Evolutionary conservation across 2,888 invertebrate species (phyloP).

Genomic region (Athrips mouffetella): DNA sequence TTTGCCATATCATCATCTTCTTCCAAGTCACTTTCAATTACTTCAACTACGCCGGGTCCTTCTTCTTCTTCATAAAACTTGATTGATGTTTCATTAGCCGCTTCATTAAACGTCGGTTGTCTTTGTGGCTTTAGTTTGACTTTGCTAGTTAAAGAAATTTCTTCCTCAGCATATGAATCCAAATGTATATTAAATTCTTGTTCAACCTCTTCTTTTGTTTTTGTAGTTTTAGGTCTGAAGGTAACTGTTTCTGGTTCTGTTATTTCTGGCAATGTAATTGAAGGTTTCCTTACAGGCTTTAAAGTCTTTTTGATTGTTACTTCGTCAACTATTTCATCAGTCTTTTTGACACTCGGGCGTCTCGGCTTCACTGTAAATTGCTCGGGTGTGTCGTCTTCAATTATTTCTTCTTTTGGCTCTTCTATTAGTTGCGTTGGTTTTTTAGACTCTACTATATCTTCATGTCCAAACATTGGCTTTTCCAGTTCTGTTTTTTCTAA

Average conservation of each 20-base stretch:
- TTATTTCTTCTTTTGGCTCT: slow-evolving; percentile 30
- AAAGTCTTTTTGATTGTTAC: slow-evolving; percentile 87
- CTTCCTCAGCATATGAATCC: slow-evolving; percentile 92
- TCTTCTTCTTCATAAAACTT: slow-evolving; percentile 75
- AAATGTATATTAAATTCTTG: slow-evolving; percentile 93
- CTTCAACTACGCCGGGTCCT: slow-evolving; percentile 66
- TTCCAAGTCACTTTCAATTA: slow-evolving; percentile 68
- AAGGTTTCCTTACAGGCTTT: slow-evolving; percentile 81
- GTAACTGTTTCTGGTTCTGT: slow-evolving; percentile 88
- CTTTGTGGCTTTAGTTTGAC: slow-evolving; percentile 86
- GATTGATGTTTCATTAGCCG: slow-evolving; percentile 86
- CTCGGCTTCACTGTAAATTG: slow-evolving; percentile 63
- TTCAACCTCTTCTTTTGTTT: slow-evolving; percentile 91
- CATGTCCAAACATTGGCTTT: slow-evolving; percentile 71
- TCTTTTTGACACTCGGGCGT: slow-evolving; percentile 61
- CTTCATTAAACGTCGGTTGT: slow-evolving; percentile 86
- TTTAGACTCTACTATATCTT: slow-evolving; percentile 61
- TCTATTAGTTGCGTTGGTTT: slow-evolving; percentile 33
- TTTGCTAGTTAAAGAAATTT: slow-evolving; percentile 91
- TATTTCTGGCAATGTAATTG: slow-evolving; percentile 83
- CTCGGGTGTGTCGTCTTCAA: slow-evolving; percentile 54
- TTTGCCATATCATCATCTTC: slow-evolving; percentile 54
- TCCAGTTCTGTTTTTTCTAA: slow-evolving; percentile 77
- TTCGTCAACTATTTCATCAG: slow-evolving; percentile 77
- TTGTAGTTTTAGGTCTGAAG: slow-evolving; percentile 85